phyloP scores from a whole-genome alignment of 2,113 vertebrate species.

The Pteruthius melanotis region DNA sequence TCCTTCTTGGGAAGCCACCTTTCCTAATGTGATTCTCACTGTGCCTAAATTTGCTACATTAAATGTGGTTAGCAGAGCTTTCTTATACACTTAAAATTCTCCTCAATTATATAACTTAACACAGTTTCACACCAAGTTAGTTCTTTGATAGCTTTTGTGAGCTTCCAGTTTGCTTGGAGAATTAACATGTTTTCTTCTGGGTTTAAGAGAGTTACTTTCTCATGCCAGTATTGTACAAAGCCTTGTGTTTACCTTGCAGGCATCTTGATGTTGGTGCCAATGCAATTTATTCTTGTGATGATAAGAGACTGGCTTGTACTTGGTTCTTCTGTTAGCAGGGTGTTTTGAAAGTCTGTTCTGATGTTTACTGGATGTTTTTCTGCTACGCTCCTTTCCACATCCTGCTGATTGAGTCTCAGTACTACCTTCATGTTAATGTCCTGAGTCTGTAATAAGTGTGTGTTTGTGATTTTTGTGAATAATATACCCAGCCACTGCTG shows the following conservation, averaged over 20 bases:
- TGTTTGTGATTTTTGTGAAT: slow-evolving; percentile 22
- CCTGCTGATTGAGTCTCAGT: slow-evolving; percentile 10
- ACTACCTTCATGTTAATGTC: slow-evolving; percentile 22
- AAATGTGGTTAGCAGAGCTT: not conserved
- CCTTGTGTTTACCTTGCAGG: slow-evolving; percentile 56
- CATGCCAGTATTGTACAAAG: slow-evolving; percentile 51
- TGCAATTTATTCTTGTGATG: slow-evolving; percentile 59
- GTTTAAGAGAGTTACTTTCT: slow-evolving; percentile 36
- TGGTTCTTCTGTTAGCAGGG: slow-evolving; percentile 39
- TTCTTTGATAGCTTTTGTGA: not conserved
- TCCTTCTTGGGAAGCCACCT: not conserved
- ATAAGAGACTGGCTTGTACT: slow-evolving; percentile 50
- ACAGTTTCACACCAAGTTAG: not conserved
- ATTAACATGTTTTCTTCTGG: slow-evolving; percentile 19
- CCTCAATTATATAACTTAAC: not conserved
- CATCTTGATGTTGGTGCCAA: slow-evolving; percentile 60
- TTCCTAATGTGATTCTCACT: not conserved
- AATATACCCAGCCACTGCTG: slow-evolving; percentile 4
- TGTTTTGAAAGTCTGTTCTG: slow-evolving; percentile 58
- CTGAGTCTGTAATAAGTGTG: not conserved
- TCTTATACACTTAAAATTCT: not conserved
- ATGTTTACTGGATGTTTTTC: slow-evolving; percentile 28
- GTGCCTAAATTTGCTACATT: not conserved
- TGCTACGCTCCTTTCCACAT: slow-evolving; percentile 2
- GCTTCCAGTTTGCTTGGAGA: slow-evolving; percentile 7